Base-by-base conservation (phyloP, 2,888 invertebrate species). In the Erebia ligea region DNA sequence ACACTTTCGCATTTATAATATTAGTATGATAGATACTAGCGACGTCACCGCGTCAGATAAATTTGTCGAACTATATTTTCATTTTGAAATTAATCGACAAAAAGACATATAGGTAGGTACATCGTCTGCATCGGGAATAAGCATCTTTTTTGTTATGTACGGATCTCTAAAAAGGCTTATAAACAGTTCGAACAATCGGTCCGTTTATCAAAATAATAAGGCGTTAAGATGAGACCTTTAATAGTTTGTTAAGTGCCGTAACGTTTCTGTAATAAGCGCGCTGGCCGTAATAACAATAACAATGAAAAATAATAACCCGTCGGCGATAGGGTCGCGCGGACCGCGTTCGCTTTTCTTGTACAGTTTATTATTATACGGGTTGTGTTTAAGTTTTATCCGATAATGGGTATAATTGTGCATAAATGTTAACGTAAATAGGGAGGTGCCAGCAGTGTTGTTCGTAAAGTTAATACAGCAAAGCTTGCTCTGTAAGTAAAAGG, bases 241-340 rank as follows among this genome's bases (percentile, higher is more conserved):
- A 92, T 92, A 91, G 92, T 92, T 92, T 90, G 88, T 88, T 92
- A 92, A 92, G 86, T 86, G 89, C 79, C 79, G 81, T 88, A 89
- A 89, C 83, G 85, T 78, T 78, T 80, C 81, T 76, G 82, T 91
- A 91, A 91, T 88, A 86, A 87, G 84, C 82, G 78, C 73, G 81
- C 79, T 81, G 80, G 64, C 64, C 72, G 84, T 79, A 81, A 88
- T 92, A 91, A 91, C 91, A 85, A 83, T 92, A 88, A 91, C 92
- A 67, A 67, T 67, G 67, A 67, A 67, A 88, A 90, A 90, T 91
- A 91, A 92, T 89, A 87, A 86, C 86, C 81, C 66, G 73, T 68
- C 67, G 76, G 67, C 77, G 81, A 80, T 80, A 80, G 77, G 73
- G 75, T 70, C 73, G 73, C 72, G 62, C 70, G 67, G 67, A 72